Evolutionary conservation across 2,888 invertebrate species (phyloP).

Genomic region (Kryphioiulus occultus): DNA sequence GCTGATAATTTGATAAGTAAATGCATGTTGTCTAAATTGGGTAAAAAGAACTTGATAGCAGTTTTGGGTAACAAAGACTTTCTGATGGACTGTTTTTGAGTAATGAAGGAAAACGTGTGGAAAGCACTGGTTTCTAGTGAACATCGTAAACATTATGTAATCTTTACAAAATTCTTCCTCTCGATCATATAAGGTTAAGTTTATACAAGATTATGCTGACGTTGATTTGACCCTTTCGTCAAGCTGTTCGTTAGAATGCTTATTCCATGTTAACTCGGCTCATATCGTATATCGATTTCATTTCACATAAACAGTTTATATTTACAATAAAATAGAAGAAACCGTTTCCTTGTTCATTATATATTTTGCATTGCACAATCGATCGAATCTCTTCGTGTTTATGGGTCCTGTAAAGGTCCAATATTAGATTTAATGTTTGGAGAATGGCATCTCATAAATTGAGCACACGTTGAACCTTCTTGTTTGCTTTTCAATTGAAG

Average conservation of each 20-base stretch:
- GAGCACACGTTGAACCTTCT: slow-evolving; percentile 1
- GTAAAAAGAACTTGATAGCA: no score
- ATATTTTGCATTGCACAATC: neutral
- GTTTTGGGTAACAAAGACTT: no score
- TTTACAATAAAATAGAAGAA: neutral
- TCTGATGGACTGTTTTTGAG: no score
- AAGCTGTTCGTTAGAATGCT: no score
- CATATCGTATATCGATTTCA: neutral
- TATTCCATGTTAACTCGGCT: neutral
- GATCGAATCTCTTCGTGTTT: slow-evolving; percentile 6
- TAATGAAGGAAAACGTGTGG: no score
- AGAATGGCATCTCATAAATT: neutral
- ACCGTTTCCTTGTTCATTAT: no score
- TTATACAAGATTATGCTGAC: no score
- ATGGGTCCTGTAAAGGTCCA: neutral
- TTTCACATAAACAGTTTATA: neutral
- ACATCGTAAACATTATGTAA: neutral
- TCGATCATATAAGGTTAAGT: neutral
- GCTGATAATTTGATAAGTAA: no score
- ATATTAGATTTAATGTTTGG: slow-evolving; percentile 20
- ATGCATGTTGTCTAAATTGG: no score
- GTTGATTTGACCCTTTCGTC: no score
- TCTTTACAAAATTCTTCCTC: neutral
- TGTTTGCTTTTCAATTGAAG: slow-evolving; percentile 27
- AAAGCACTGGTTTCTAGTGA: no score